These are phyloP conservation scores for Cichladusa arquata DNA, from an alignment of 2,113 vertebrate species.

Conservation along the genomic window DNA sequence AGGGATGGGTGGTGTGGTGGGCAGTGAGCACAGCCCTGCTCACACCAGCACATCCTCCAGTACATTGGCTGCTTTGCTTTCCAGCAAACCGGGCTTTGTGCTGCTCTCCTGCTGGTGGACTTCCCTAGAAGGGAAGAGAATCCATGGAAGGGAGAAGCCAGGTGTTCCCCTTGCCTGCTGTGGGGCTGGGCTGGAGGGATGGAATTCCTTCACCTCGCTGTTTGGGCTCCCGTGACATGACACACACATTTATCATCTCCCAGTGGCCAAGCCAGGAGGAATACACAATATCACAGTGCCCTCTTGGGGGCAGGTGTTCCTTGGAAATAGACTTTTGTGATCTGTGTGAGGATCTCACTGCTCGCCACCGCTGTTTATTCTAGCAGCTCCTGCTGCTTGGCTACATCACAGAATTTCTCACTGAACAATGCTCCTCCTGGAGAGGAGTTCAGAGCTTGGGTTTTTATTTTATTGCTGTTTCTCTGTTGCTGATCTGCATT, in stretches of 20 bases:
- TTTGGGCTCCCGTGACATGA: neutral
- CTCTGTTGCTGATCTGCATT: neutral
- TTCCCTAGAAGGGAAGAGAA: neutral
- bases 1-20: rapidly evolving
- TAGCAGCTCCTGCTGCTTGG: neutral
- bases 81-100: neutral
- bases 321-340: neutral
- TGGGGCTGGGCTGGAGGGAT: neutral
- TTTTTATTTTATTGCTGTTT: neutral
- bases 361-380: rapidly evolving
- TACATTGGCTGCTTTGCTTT: neutral
- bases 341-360: rapidly evolving
- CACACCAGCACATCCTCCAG: neutral
- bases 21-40: neutral
- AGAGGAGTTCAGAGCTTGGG: neutral
- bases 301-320: constrained; percentile 42
- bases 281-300: constrained; percentile 18
- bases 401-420: neutral
- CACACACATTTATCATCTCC: neutral
- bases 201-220: rapidly evolving
- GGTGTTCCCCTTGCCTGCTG: neutral
- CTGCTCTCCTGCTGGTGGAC: neutral
- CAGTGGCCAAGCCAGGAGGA: neutral
- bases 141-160: neutral
- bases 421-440: neutral